Evolutionary conservation across 2,888 invertebrate genomes (phyloP).

Genomic region (Tinea trinotella): DNA sequence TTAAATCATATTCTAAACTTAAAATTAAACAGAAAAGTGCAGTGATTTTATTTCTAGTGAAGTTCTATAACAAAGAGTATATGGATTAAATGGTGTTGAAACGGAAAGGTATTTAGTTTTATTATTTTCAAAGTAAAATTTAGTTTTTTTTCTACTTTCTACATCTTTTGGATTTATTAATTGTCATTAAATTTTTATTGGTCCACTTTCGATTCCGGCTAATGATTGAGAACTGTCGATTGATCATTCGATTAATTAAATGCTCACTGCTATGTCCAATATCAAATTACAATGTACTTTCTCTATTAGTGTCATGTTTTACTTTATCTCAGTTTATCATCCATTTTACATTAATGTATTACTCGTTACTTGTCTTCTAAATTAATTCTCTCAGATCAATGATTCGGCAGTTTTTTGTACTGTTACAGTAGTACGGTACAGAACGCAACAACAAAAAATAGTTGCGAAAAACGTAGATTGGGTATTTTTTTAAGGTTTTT

Average conservation of each 20-base stretch:
- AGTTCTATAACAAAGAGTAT: neutral
- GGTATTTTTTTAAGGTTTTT: too few species aligned
- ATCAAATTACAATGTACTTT: slow-evolving; percentile 16
- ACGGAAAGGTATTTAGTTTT: neutral
- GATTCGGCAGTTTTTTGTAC: neutral
- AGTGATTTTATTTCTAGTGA: neutral
- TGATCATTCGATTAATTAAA: slow-evolving; percentile 12
- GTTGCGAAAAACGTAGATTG: too few species aligned
- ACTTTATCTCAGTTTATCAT: neutral
- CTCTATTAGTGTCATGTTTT: slow-evolving; percentile 9
- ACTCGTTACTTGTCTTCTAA: slow-evolving; percentile 1
- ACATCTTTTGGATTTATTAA: slow-evolving; percentile 10
- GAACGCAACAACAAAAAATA: too few species aligned
- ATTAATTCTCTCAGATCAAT: neutral
- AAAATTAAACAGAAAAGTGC: neutral
- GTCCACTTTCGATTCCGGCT: slow-evolving; percentile 15
- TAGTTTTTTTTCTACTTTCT: slow-evolving; percentile 15
- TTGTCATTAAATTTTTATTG: slow-evolving; percentile 12
- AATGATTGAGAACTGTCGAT: slow-evolving; percentile 2
- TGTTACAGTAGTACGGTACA: too few species aligned
- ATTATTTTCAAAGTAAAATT: neutral
- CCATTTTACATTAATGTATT: neutral
- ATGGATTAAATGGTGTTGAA: neutral
- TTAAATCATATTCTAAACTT: neutral
- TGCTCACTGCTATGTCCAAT: slow-evolving; percentile 2